Evolutionary conservation across 1,140 invertebrate genomes (phyloP), one percentile per base, ranked within the genome.

Genomic region (Muscidifurax raptorellus): DNA sequence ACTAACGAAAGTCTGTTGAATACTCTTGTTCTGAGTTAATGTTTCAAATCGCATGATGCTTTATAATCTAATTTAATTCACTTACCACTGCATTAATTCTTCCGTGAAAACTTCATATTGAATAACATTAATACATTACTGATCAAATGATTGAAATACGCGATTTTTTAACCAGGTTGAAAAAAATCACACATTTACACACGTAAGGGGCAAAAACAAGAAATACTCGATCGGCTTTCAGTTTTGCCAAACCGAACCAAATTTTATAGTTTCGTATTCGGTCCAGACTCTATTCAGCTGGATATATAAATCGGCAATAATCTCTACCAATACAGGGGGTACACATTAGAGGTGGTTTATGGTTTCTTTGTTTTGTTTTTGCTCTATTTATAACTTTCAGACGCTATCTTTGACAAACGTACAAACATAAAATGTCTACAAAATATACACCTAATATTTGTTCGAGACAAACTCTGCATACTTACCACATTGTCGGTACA

Each of bases 401-500:
- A 3, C 40, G 44, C n/a, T 82, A 44, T 76, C 12, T 66, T 40
- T 52, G 9, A 36, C 12, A 75, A 36, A 76, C 22, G 18, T 76
- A 44, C 27, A 82, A 82, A 66, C 72, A 67, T 67, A 76, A 44
- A 75, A 82, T 82, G 18, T 44, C 81, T 47, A 67, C 32, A 25
- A 47, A 67, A 27, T 74, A 59, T 59, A 74, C 64, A 27, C 13
- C 9, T 74, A 9, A 80, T 72, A 30, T 75, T 82, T 75, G 47
- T 27, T 36, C 71, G 25, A 64, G 30, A 64, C 32, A 75, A 75
- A 64, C 47, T 18, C 15, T 6, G 18, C 4, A 82, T n/a, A 36
- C 47, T 82, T 82, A n/a, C 22, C 7, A 76, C 22, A n/a, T 32
- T 32, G 72, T 5, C 52, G 52, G 4, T 52, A 47, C 47, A 82